Percentiles rank a stretch among this genome's conserved stretches.
These are phyloP conservation scores for Bugulina stolonifera DNA, from an alignment of 2,888 invertebrate genomes.

Conservation along the genomic window DNA sequence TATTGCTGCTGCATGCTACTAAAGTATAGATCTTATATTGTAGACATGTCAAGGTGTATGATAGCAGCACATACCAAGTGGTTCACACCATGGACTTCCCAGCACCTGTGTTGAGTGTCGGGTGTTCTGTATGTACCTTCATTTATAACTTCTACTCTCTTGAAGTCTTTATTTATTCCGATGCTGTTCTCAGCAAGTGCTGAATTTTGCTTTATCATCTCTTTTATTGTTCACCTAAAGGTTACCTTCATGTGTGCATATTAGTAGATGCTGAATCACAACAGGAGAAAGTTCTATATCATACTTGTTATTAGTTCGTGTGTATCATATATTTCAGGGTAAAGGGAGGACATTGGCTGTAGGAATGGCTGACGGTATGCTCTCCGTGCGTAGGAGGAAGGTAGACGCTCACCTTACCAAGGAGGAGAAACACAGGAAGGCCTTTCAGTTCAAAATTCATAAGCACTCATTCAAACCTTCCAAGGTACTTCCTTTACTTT, in stretches of 20 bases:
- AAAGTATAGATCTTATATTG: too few relatives aligned
- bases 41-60: conserved; percentile 82
- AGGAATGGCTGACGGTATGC: conserved; percentile 85
- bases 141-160: background rate
- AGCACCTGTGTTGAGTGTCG: conserved; percentile 81
- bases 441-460: conserved; percentile 32
- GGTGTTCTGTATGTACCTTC: conserved; percentile 58
- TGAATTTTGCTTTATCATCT: too few relatives aligned
- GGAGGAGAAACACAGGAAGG: conserved; percentile 35
- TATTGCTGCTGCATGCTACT: too few relatives aligned
- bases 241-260: too few relatives aligned
- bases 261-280: too few relatives aligned
- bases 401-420: conserved; percentile 46
- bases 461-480: conserved; percentile 21
- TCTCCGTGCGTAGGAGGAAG: conserved; percentile 75
- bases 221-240: too few relatives aligned
- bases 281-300: too few relatives aligned
- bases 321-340: too few relatives aligned
- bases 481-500: too few relatives aligned
- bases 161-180: too few relatives aligned
- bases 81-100: conserved; percentile 85
- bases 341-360: conserved; percentile 66
- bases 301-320: too few relatives aligned
- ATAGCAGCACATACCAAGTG: conserved; percentile 74
- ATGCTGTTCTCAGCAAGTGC: too few relatives aligned